phyloP scores from a whole-genome alignment of 2,888 invertebrate species.

The Pyrochroa serraticornis region DNA sequence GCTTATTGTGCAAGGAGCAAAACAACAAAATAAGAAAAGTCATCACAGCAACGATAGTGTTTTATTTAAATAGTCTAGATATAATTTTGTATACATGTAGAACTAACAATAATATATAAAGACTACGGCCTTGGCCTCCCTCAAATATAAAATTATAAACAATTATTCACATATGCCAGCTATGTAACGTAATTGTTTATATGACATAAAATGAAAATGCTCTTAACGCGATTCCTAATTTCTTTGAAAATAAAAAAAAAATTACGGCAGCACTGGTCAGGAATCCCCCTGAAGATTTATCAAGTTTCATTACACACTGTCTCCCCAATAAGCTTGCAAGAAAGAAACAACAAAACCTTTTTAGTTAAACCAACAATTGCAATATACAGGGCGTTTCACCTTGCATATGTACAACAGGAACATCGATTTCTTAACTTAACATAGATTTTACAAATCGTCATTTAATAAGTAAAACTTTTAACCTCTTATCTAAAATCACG shows the following conservation, averaged over 20 bases:
- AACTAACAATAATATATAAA: slow-evolving; percentile 38
- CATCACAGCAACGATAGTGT: slow-evolving; percentile 42
- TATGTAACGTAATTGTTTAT: slow-evolving; percentile 34
- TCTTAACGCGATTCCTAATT: slow-evolving; percentile 15
- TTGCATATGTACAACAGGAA: too few relatives aligned
- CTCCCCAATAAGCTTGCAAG: too few relatives aligned
- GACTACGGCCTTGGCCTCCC: slow-evolving; percentile 31
- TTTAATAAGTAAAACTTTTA: too few relatives aligned
- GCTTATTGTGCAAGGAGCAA: slow-evolving; percentile 7
- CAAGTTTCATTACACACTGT: too few relatives aligned
- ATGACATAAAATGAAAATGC: slow-evolving; percentile 26
- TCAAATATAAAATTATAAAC: slow-evolving; percentile 36
- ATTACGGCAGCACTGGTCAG: slow-evolving; percentile 20
- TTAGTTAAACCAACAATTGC: too few relatives aligned
- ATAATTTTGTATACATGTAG: slow-evolving; percentile 43
- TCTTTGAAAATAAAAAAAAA: slow-evolving; percentile 22
- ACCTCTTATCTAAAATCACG: too few relatives aligned
- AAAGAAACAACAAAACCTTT: too few relatives aligned
- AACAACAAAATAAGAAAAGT: slow-evolving; percentile 15
- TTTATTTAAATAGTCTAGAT: slow-evolving; percentile 42
- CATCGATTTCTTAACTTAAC: too few relatives aligned
- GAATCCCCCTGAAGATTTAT: too few relatives aligned
- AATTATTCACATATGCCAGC: slow-evolving; percentile 36
- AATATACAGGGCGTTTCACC: too few relatives aligned
- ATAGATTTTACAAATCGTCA: too few relatives aligned